A percentile compares a stretch with the other conserved stretches of the same genome.
These are phyloP conservation scores for Serripes groenlandicus DNA, from an alignment of 2,888 invertebrate genomes.

Conservation along the genomic window DNA sequence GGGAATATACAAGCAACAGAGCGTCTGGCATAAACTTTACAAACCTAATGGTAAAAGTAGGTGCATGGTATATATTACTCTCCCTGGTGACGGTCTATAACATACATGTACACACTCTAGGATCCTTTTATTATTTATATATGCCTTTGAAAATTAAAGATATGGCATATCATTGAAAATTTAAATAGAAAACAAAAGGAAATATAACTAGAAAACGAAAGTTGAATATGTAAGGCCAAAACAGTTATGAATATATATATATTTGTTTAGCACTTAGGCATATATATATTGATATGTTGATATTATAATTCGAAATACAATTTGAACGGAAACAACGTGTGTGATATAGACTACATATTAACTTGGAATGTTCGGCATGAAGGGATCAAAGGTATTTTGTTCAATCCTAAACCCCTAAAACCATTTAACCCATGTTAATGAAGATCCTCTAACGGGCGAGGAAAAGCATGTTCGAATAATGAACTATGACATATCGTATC, in stretches of 20 bases:
- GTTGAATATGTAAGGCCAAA: too few relatives aligned
- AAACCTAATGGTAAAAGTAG: slow-evolving; percentile 69
- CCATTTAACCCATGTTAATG: too few relatives aligned
- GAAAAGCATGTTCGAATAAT: too few relatives aligned
- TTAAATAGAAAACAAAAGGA: not conserved
- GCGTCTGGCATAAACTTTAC: slow-evolving; percentile 59
- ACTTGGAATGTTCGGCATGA: not conserved
- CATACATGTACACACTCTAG: slow-evolving; percentile 5
- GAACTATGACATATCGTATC: too few relatives aligned
- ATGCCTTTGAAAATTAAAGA: not conserved
- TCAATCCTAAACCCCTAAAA: not conserved
- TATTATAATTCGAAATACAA: too few relatives aligned
- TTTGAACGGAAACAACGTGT: too few relatives aligned
- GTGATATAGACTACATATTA: not conserved
- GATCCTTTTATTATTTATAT: too few relatives aligned
- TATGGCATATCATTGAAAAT: not conserved
- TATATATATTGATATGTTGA: too few relatives aligned
- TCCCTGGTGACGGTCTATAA: slow-evolving; percentile 5
- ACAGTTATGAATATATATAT: too few relatives aligned
- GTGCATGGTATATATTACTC: slow-evolving; percentile 47
- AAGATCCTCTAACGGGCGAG: too few relatives aligned
- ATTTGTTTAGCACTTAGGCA: too few relatives aligned
- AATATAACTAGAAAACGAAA: too few relatives aligned
- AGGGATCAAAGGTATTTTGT: not conserved
- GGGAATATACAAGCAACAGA: slow-evolving; percentile 67